Percentiles rank a stretch among this genome's conserved stretches.
phyloP scores from a whole-genome alignment of 1,140 invertebrate genomes.

The Pseudachorutes palmiensis region DNA sequence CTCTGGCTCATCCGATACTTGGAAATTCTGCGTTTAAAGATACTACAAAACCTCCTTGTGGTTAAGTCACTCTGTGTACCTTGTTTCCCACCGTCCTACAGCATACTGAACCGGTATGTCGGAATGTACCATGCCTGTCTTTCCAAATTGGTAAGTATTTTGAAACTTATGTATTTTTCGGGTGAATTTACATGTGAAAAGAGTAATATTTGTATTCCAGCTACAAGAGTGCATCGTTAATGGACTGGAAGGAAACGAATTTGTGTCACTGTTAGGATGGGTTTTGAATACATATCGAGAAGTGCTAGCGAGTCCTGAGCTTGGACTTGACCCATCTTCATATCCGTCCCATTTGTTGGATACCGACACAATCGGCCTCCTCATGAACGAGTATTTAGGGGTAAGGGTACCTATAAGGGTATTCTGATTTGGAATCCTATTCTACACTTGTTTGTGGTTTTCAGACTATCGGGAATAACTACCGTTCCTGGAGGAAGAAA shows the following conservation, averaged over 20 bases:
- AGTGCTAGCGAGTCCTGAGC: conserved; percentile 76
- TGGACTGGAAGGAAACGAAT: conserved; percentile 91
- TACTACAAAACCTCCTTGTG: conserved; percentile 74
- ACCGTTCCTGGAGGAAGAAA: conserved; percentile 93
- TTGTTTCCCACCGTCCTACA: conserved; percentile 91
- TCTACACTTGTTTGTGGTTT: too few species aligned
- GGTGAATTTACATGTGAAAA: not conserved
- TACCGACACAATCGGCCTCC: conserved; percentile 60
- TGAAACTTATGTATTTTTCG: too few species aligned
- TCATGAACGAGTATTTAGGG: conserved; percentile 73
- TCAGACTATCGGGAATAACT: conserved; percentile 82
- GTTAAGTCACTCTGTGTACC: conserved; percentile 86
- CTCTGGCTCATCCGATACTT: conserved; percentile 82
- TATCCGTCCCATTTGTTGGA: conserved; percentile 64
- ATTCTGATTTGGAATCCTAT: too few species aligned
- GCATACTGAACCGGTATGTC: conserved; percentile 84
- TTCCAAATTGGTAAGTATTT: conserved; percentile 64
- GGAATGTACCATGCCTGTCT: conserved; percentile 88
- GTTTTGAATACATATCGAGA: conserved; percentile 80
- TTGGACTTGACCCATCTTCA: conserved; percentile 65
- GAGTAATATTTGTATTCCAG: conserved; percentile 45
- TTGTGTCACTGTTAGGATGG: conserved; percentile 89
- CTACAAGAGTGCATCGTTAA: conserved; percentile 76
- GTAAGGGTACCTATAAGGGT: too few species aligned
- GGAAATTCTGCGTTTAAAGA: conserved; percentile 59